phyloP scores from a whole-genome alignment of 1,140 invertebrate genomes.

The Neocloeon triangulifer region DNA sequence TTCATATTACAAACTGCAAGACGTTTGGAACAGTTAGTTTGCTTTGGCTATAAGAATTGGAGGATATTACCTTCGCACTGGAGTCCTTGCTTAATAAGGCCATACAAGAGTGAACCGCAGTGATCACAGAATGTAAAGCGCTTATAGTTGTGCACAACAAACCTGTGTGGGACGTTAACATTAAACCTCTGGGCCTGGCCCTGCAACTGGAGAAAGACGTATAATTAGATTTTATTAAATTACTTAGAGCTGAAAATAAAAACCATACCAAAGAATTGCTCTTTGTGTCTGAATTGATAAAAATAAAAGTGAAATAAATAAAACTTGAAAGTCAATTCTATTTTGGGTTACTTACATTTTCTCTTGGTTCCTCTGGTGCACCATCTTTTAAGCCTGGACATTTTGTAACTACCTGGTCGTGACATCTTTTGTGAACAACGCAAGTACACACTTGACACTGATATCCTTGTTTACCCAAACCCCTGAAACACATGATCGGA shows the following conservation, averaged over 20 bases:
- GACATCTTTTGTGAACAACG: slow-evolving; percentile 94
- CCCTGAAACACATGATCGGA: slow-evolving; percentile 59
- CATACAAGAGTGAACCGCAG: slow-evolving; percentile 91
- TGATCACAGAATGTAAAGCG: slow-evolving; percentile 98
- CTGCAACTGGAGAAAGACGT: slow-evolving; percentile 15
- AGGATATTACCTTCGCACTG: slow-evolving; percentile 69
- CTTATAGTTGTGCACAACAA: slow-evolving; percentile 85
- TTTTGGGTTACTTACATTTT: slow-evolving; percentile 1
- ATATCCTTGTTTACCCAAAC: slow-evolving; percentile 97
- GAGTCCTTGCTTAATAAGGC: slow-evolving; percentile 86
- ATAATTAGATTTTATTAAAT: slow-evolving; percentile 4
- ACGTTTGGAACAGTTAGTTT: slow-evolving; percentile 7
- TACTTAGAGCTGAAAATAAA: slow-evolving; percentile 2
- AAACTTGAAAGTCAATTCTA: neutral
- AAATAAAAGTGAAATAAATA: neutral
- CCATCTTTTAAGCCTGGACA: slow-evolving; percentile 77
- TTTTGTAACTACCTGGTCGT: slow-evolving; percentile 79
- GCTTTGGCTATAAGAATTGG: neutral
- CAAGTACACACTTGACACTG: slow-evolving; percentile 99
- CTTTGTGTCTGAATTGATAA: neutral
- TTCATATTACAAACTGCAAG: slow-evolving; percentile 78
- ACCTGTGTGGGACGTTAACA: slow-evolving; percentile 94
- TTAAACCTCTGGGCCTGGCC: slow-evolving; percentile 66
- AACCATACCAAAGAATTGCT: neutral
- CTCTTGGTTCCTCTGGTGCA: slow-evolving; percentile 40